phyloP scores from a whole-genome alignment of 1,140 invertebrate species.

The Eriosoma lanigerum region DNA sequence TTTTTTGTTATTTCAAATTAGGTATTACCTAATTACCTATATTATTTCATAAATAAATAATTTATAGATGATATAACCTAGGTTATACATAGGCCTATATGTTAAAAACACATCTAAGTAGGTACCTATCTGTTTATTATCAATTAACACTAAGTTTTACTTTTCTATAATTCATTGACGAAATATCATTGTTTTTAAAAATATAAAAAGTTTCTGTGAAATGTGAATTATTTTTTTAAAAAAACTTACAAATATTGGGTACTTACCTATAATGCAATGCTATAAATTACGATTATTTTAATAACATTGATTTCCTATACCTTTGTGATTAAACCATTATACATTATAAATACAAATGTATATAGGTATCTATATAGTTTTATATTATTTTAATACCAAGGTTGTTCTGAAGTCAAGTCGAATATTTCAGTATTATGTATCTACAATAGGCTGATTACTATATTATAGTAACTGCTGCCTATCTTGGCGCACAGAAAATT shows the following conservation, averaged over 20 bases:
- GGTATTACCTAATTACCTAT: no score
- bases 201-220: no score
- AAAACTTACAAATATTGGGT: no score
- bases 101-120: neutral
- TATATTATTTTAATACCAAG: neutral
- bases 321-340: neutral
- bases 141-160: no score
- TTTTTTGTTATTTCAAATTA: neutral
- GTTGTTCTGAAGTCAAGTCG: slow-evolving; percentile 16
- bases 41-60: neutral
- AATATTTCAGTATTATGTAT: neutral
- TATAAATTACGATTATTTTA: no score
- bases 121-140: no score
- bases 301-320: neutral
- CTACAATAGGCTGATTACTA: neutral
- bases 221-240: no score
- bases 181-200: no score
- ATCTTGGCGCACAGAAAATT: neutral
- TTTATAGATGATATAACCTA: neutral
- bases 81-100: neutral
- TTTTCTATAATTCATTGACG: no score
- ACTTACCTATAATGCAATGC: no score
- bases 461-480: neutral
- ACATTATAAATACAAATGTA: neutral
- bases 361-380: neutral